A percentile compares a stretch with the other conserved stretches of the same genome.
phyloP scores from a whole-genome alignment of 2,797 vertebrate genomes.

The Gadopsis marmoratus region DNA sequence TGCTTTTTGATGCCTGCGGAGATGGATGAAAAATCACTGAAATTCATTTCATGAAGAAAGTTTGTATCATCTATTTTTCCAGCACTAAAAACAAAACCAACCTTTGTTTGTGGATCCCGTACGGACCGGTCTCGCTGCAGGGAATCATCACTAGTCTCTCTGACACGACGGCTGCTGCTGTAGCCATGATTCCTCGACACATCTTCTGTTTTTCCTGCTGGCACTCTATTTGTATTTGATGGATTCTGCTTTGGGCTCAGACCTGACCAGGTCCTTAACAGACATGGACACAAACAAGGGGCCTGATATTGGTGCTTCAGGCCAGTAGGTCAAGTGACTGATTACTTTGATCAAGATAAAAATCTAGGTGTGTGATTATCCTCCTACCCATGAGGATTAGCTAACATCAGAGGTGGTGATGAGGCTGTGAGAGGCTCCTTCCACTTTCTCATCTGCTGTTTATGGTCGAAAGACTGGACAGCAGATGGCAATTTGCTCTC shows the following conservation, averaged over 20 bases:
- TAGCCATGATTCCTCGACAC: constrained; percentile 57
- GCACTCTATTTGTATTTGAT: constrained; percentile 25
- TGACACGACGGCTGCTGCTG: constrained; percentile 52
- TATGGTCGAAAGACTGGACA: constrained; percentile 77
- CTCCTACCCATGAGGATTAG: constrained; percentile 83
- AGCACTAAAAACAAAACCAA: constrained; percentile 19
- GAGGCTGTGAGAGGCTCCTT: constrained; percentile 77
- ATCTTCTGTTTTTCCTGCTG: constrained; percentile 31
- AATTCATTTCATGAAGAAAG: not conserved
- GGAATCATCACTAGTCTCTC: constrained; percentile 36
- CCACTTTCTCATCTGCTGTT: constrained; percentile 68
- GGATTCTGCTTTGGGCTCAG: constrained; percentile 46
- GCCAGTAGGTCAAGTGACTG: not conserved
- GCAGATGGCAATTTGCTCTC: constrained; percentile 75
- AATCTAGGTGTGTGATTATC: not conserved
- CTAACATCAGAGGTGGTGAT: constrained; percentile 73
- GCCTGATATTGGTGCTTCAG: not conserved
- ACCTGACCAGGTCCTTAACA: constrained; percentile 46
- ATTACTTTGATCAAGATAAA: not conserved
- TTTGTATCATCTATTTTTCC: not conserved
- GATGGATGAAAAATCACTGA: not conserved
- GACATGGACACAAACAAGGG: not conserved
- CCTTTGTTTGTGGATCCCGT: constrained; percentile 54
- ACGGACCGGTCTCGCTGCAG: constrained; percentile 24
- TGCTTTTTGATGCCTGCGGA: constrained; percentile 60